Evolutionary conservation across 2,888 invertebrate genomes (phyloP).

Genomic region (Lycia hirtaria): DNA sequence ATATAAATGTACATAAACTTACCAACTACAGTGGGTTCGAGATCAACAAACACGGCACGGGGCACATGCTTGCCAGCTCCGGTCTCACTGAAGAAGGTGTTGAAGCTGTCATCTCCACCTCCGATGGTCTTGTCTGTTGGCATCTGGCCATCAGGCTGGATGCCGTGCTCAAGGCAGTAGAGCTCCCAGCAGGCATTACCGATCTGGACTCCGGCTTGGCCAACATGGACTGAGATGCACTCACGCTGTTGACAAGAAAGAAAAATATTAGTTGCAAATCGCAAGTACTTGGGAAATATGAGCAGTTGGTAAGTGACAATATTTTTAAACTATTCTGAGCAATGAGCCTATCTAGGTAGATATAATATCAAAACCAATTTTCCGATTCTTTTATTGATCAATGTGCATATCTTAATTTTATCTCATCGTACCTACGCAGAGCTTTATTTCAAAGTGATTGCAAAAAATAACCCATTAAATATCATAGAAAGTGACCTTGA

Average conservation of each 20-base stretch:
- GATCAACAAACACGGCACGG: slow-evolving; percentile 96
- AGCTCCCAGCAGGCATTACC: slow-evolving; percentile 96
- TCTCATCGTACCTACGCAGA: too few species aligned
- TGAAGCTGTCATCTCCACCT: slow-evolving; percentile 97
- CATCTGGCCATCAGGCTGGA: slow-evolving; percentile 97
- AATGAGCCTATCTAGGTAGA: not conserved
- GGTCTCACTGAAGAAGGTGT: slow-evolving; percentile 97
- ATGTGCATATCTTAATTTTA: too few species aligned
- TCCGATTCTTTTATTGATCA: too few species aligned
- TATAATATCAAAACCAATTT: not conserved
- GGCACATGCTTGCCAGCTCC: slow-evolving; percentile 98
- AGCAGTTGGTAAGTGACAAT: too few species aligned
- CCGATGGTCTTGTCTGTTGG: slow-evolving; percentile 96
- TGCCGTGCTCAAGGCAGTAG: slow-evolving; percentile 95
- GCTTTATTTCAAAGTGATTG: not conserved
- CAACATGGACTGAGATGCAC: slow-evolving; percentile 87
- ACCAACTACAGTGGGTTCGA: slow-evolving; percentile 97
- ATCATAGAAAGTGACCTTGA: slow-evolving; percentile 4
- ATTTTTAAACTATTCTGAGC: too few species aligned
- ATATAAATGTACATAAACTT: too few species aligned
- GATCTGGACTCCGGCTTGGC: slow-evolving; percentile 92
- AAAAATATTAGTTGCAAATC: slow-evolving; percentile 6
- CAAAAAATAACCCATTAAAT: not conserved
- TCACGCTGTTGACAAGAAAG: slow-evolving; percentile 82
- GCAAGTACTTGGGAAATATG: not conserved